phyloP scores from a whole-genome alignment of 2,797 vertebrate species.

The Balearica regulorum region DNA sequence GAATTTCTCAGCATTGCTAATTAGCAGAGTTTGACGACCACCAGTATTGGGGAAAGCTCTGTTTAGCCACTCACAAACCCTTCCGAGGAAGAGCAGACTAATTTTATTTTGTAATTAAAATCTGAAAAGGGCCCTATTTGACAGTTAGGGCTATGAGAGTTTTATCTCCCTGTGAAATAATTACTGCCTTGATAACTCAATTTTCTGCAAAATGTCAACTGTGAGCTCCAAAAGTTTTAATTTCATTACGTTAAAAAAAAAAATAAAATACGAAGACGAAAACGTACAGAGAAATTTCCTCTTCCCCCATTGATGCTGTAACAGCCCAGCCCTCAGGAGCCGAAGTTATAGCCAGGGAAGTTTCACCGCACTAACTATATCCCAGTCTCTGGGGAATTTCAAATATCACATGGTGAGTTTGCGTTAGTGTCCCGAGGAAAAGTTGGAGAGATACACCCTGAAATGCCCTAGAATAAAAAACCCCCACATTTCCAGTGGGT shows the following conservation, averaged over 20 bases:
- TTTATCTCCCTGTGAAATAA: constrained; percentile 84
- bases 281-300: constrained; percentile 12
- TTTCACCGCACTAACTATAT: neutral
- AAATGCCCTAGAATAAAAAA: neutral
- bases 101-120: constrained; percentile 86
- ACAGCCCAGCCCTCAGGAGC: neutral
- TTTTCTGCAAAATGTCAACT: constrained; percentile 80
- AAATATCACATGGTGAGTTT: neutral
- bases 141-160: constrained; percentile 80
- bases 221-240: constrained; percentile 75
- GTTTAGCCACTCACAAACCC: constrained; percentile 84
- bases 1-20: constrained; percentile 95
- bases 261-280: neutral
- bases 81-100: constrained; percentile 80
- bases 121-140: constrained; percentile 81
- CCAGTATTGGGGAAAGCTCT: constrained; percentile 83
- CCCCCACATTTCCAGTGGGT: neutral
- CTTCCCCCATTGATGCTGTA: neutral
- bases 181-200: constrained; percentile 84
- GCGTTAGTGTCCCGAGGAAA: neutral
- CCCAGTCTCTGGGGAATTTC: neutral
- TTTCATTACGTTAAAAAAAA: constrained; percentile 67
- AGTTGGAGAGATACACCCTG: neutral
- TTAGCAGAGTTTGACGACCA: constrained; percentile 92
- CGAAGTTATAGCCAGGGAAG: constrained; percentile 14